Evolutionary conservation across 2,113 vertebrate genomes (phyloP), one percentile per base, ranked within the genome.

Genomic region (Phyllopteryx taeniolatus): DNA sequence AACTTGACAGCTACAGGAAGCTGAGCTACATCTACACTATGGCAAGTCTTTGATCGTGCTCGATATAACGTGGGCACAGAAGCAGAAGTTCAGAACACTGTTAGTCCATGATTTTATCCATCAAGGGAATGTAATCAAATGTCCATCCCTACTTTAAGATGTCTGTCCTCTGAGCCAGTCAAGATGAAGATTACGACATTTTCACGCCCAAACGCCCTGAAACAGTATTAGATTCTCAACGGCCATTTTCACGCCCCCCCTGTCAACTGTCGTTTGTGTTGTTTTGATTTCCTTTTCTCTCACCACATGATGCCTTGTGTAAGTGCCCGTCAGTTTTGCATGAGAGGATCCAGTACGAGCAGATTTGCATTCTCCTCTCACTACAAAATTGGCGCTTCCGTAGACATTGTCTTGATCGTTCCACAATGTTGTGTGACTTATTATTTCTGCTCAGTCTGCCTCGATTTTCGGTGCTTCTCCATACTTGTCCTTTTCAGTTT

Each of bases 291-390:
- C 76, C 13, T 11, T 44, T 12, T 22, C 13, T 46, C 5, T 57
- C 39, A 15, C 59, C 13, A 20, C 22, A 47, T 65, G 13, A 17
- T 70, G 79, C 74, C 74, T 81, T 84, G 80, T 64, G 62, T 88
- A 74, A 88, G 12, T 88, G 81, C 82, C 82, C 33, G 49, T 65
- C 73, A 47, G 75, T 74, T 86, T 85, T 87, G 88, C 85, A 89
- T 83, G 85, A 85, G 62, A 68, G 72, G 83, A 47, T 75, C 85
- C 71, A 43, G 69, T 31, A 60, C 57, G 43, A 61, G 59, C 49
- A 39, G 11, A 72, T 83, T 82, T 85, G 78, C 79, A 85, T 86
- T 81, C 68, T 80, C 14, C 35, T 75, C 70, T 73, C 22, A 70
- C 59, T 67, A 47, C 56, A 59, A 66, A 64, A 65, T 27, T 27